Percentiles rank a stretch among this genome's conserved stretches.
Evolutionary conservation across 2,797 vertebrate genomes (phyloP).

Genomic region (Phalanger gymnotis): DNA sequence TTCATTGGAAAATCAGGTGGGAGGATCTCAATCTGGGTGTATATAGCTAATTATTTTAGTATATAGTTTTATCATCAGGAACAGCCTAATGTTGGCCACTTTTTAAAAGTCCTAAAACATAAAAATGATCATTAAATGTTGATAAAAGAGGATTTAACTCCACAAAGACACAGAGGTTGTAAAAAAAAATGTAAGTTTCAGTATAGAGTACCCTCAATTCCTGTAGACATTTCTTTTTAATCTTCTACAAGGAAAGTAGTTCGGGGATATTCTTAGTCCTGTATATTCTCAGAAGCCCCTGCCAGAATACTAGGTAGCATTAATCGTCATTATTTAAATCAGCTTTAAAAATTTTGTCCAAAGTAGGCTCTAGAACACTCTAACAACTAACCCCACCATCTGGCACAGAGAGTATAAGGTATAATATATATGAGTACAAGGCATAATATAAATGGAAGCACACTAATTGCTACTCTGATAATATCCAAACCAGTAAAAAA

Average conservation of each 20-base stretch:
- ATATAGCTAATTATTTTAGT: slow-evolving; percentile 43
- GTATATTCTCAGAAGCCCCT: slow-evolving; percentile 27
- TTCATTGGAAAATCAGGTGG: slow-evolving; percentile 69
- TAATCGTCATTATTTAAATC: not conserved
- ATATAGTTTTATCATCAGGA: slow-evolving; percentile 23
- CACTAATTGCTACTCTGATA: not conserved
- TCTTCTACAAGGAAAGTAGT: not conserved
- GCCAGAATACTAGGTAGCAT: not conserved
- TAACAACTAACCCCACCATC: not conserved
- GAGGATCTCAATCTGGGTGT: slow-evolving; percentile 43
- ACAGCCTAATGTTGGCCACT: slow-evolving; percentile 13
- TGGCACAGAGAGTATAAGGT: not conserved
- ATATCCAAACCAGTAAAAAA: not conserved
- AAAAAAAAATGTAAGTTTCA: not conserved
- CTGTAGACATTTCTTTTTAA: slow-evolving; percentile 3
- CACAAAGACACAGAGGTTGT: not conserved
- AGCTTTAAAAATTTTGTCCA: not conserved
- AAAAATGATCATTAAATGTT: not conserved
- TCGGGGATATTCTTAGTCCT: not conserved
- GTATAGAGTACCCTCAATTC: not conserved
- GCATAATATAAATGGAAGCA: not conserved
- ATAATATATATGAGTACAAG: not conserved
- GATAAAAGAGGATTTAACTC: not conserved
- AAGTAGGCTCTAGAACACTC: not conserved
- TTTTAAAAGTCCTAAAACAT: not conserved